phyloP scores from a whole-genome alignment of 2,113 vertebrate species.

The Aplodontia rufa region DNA sequence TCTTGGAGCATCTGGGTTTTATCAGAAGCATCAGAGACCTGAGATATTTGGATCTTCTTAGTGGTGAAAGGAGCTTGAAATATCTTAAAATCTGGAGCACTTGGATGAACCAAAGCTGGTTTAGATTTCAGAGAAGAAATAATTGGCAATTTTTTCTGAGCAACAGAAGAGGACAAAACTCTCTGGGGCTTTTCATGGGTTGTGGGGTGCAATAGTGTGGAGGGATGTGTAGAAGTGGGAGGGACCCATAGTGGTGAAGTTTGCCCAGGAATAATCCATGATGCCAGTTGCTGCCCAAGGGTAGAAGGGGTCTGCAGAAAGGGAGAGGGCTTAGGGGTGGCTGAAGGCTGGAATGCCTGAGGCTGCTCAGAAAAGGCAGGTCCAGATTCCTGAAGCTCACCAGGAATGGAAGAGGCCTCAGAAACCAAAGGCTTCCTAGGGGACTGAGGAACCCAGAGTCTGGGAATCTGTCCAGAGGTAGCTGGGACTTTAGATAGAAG shows the following conservation, averaged over 20 bases:
- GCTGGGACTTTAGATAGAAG: not conserved
- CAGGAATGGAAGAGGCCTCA: not conserved
- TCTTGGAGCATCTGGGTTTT: not conserved
- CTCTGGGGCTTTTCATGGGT: not conserved
- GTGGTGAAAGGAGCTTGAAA: not conserved
- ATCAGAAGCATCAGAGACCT: constrained; percentile 9
- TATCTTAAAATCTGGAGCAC: constrained; percentile 7
- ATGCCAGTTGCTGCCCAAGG: not conserved
- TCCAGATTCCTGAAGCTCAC: not conserved
- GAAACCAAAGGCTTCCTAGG: constrained; percentile 1
- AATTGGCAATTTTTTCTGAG: constrained; percentile 16
- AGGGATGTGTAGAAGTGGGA: not conserved
- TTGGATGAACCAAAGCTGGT: not conserved
- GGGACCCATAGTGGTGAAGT: not conserved
- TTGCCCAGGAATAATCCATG: not conserved
- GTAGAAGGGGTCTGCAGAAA: not conserved
- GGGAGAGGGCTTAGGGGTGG: not conserved
- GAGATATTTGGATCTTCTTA: constrained; percentile 33
- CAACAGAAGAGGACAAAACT: not conserved
- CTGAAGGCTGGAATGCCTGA: constrained; percentile 3
- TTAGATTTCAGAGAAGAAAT: constrained; percentile 49
- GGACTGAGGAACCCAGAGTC: not conserved
- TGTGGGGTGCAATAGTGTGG: not conserved
- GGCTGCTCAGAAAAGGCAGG: not conserved
- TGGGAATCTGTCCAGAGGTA: constrained; percentile 1